Percentiles rank a stretch among this genome's conserved stretches.
phyloP scores from a whole-genome alignment of 2,797 vertebrate species.

The Lutjanus argentimaculatus region DNA sequence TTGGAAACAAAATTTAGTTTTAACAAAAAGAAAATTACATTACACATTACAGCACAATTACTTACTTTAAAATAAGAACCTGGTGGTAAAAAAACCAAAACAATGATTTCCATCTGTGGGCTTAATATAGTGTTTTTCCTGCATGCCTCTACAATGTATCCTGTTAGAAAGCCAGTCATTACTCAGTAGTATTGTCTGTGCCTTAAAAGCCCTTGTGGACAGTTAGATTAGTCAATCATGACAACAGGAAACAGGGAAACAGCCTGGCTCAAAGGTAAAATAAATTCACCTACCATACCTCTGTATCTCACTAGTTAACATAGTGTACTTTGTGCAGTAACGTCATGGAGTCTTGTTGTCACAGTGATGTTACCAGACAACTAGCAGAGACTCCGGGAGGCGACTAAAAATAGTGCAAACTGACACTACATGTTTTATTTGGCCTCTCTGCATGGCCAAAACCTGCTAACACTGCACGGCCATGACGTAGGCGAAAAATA shows the following conservation, averaged over 20 bases:
- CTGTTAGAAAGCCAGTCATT: too few species aligned
- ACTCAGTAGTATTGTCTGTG: too few species aligned
- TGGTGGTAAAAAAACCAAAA: too few species aligned
- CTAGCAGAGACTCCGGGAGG: not conserved
- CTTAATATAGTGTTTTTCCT: too few species aligned
- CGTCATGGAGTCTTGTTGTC: not conserved
- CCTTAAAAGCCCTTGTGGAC: too few species aligned
- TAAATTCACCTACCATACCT: not conserved
- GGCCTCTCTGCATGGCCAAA: not conserved
- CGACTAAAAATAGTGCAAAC: not conserved
- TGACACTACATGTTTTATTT: not conserved
- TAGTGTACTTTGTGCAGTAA: not conserved
- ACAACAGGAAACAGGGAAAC: not conserved
- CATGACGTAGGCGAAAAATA: not conserved
- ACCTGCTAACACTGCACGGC: not conserved
- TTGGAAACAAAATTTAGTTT: too few species aligned
- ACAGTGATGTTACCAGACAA: not conserved
- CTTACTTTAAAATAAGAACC: too few species aligned
- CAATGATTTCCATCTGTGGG: too few species aligned
- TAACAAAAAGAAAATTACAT: too few species aligned
- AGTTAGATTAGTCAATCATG: not conserved
- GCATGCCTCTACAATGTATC: too few species aligned
- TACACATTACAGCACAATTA: too few species aligned
- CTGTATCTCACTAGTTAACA: not conserved
- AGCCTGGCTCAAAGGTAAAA: not conserved